phyloP scores from a whole-genome alignment of 2,888 invertebrate species.

The Tholera decimalis region DNA sequence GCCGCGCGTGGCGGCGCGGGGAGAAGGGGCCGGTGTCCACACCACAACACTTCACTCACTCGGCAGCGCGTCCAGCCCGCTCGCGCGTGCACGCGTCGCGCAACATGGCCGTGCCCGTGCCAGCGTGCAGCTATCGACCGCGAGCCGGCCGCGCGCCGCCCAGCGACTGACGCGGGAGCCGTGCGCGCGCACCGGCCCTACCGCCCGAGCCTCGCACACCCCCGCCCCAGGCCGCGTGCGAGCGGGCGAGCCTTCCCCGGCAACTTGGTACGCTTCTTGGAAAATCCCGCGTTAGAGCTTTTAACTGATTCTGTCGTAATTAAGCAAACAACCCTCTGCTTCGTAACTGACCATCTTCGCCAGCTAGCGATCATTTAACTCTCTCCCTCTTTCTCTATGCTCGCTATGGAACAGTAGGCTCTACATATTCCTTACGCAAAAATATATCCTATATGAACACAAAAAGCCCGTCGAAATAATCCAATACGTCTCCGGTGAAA shows the following conservation, averaged over 20 bases:
- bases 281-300: constrained; percentile 60
- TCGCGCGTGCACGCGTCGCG: constrained; percentile 84
- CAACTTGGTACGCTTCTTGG: constrained; percentile 62
- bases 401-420: not conserved
- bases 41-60: constrained; percentile 78
- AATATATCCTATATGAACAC: constrained; percentile 24
- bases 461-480: constrained; percentile 45
- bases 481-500: constrained; percentile 62
- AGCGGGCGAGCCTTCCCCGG: constrained; percentile 65
- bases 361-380: constrained; percentile 1
- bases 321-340: constrained; percentile 37
- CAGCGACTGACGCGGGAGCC: constrained; percentile 84
- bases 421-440: not conserved
- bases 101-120: constrained; percentile 83
- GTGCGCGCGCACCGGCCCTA: constrained; percentile 86
- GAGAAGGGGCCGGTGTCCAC: constrained; percentile 62
- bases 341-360: constrained; percentile 8
- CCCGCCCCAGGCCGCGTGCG: constrained; percentile 64
- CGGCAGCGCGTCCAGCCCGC: constrained; percentile 78
- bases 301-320: constrained; percentile 35
- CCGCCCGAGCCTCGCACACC: constrained; percentile 72
- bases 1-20: constrained; percentile 67
- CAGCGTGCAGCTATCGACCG: constrained; percentile 87
- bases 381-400: not conserved
- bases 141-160: constrained; percentile 87